phyloP scores from a whole-genome alignment of 1,140 invertebrate species.

The Stegodyphus mimosarum region DNA sequence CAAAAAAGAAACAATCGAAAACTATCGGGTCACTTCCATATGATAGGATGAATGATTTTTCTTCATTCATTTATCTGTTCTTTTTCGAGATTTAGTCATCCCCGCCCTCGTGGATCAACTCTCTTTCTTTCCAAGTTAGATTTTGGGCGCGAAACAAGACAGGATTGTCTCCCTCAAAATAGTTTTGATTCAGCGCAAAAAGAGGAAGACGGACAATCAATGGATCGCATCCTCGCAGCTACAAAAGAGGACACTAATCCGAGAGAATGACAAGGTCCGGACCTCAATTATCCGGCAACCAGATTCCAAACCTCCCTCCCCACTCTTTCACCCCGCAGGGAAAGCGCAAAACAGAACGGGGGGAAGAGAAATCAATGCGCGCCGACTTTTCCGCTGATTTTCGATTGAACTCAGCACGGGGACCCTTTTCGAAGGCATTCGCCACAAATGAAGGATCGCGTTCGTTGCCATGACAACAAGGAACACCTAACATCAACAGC shows the following conservation, averaged over 20 bases:
- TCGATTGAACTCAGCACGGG: slow-evolving; percentile 39
- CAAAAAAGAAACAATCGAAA: not conserved
- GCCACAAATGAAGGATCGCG: slow-evolving; percentile 51
- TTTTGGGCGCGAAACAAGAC: not conserved
- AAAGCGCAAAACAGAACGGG: slow-evolving; percentile 24
- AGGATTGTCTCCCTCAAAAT: slow-evolving; percentile 5
- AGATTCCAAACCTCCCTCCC: slow-evolving; percentile 7
- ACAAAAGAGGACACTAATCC: slow-evolving; percentile 58
- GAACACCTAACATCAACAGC: slow-evolving; percentile 58
- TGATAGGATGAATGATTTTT: too few species aligned
- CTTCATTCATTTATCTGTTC: slow-evolving; percentile 17
- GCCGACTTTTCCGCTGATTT: slow-evolving; percentile 49
- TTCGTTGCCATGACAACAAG: slow-evolving; percentile 37
- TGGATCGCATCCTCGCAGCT: slow-evolving; percentile 24
- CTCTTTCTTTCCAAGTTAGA: slow-evolving; percentile 11
- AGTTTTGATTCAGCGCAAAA: slow-evolving; percentile 9
- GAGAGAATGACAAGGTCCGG: slow-evolving; percentile 59
- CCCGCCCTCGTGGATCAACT: not conserved
- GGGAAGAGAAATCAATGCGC: slow-evolving; percentile 24
- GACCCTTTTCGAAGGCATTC: not conserved
- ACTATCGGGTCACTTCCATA: not conserved
- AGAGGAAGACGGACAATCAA: slow-evolving; percentile 42
- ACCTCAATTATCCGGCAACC: slow-evolving; percentile 60
- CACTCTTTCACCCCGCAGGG: not conserved
- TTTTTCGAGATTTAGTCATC: not conserved